Conservation (phyloP, 2,888 invertebrate genomes). For the Chrysolina americana region DNA sequence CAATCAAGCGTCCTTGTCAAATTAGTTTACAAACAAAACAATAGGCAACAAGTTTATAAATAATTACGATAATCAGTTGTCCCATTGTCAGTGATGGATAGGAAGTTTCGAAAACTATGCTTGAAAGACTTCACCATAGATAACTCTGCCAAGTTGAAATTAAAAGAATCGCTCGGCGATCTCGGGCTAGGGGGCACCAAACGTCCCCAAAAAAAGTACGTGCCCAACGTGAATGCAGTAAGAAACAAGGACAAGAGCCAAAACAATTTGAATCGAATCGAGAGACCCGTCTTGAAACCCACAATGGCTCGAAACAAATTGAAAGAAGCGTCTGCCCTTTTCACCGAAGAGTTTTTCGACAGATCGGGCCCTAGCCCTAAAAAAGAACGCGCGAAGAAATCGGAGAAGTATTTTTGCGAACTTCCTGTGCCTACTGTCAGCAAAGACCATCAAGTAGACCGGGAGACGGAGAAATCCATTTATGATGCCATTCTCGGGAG, state of each 20-base stretch:
- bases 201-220: slow-evolving; percentile 63
- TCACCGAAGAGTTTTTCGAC: slow-evolving; percentile 47
- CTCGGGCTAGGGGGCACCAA: slow-evolving; percentile 64
- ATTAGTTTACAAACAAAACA: background rate
- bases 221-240: slow-evolving; percentile 65
- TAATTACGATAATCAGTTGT: too few relatives aligned
- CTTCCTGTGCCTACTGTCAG: slow-evolving; percentile 54
- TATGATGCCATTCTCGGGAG: slow-evolving; percentile 33
- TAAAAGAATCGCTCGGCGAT: slow-evolving; percentile 63
- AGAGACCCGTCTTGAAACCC: slow-evolving; percentile 22
- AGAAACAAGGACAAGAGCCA: slow-evolving; percentile 63
- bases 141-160: slow-evolving; percentile 54
- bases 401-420: slow-evolving; percentile 44
- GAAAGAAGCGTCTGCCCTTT: slow-evolving; percentile 46
- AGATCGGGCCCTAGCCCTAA: slow-evolving; percentile 38
- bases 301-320: slow-evolving; percentile 32
- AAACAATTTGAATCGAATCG: slow-evolving; percentile 44
- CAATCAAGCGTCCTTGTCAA: background rate
- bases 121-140: slow-evolving; percentile 42
- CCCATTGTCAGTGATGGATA: slow-evolving; percentile 32
- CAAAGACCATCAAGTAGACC: slow-evolving; percentile 33
- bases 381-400: slow-evolving; percentile 8
- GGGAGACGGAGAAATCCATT: slow-evolving; percentile 30
- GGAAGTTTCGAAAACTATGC: slow-evolving; percentile 38
- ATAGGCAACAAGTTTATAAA: background rate